Evolutionary conservation across 1,140 invertebrate genomes (phyloP), one percentile per base, ranked within the genome.

Genomic region (Bombus soroeensis): DNA sequence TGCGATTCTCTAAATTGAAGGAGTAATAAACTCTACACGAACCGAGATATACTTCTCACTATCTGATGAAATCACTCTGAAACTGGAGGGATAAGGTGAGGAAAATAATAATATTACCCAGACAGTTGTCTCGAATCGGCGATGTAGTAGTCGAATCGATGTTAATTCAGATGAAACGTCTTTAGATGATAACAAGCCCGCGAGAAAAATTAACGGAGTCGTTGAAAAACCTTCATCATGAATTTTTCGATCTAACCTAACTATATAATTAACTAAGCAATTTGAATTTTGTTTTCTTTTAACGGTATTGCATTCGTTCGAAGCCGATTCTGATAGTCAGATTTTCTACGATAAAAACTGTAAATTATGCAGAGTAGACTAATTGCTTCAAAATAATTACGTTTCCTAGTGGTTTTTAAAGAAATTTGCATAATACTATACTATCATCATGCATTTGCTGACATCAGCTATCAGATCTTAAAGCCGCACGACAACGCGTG

Each of bases 81-180:
- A 57, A 22, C 3, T 8, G 10, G 32, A n/a, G 62, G 15, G 25
- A 81, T 34, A 59, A 25, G 9, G 13, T n/a, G 37, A 22, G 28
- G 15, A 28, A 70, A 82, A 53, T 64, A 41, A 72, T 25, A 83
- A 47, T 39, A 74, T 37, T 64, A 34, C 68, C 43, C 13, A 32
- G 10, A 15, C 18, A 13, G 15, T n/a, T 28, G 32, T 10, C 34
- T 75, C 37, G 34, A 64, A 32, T 64, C 43, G 41, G 57, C n/a
- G 59, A 75, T 62, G 18, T n/a, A n/a, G 59, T n/a, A 62, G 1
- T 57, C 10, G 34, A 18, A 53, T 83, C 8, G 25, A 37, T 74
- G 43, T 64, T 5, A 28, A 41, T 66, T 59, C 39, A 15, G 25
- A 25, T 47, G 25, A 34, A 47, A 66, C 4, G 32, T 28, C 8